Percentiles rank a stretch among this genome's conserved stretches.
These are phyloP conservation scores for Empidonax traillii DNA, from an alignment of 2,113 vertebrate species.

Conservation along the genomic window DNA sequence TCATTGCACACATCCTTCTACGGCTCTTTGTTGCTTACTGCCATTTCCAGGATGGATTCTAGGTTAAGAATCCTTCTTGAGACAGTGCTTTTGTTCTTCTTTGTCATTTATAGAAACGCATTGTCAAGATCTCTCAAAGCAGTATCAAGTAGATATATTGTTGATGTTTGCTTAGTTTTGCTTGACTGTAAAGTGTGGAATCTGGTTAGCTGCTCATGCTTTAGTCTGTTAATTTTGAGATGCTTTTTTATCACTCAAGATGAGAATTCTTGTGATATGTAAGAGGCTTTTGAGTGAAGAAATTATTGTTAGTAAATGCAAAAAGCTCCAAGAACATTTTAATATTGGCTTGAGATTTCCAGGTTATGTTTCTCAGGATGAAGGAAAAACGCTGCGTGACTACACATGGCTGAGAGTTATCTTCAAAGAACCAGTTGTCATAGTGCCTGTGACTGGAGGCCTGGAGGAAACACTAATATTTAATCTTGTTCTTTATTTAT, in stretches of 20 bases:
- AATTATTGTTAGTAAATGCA: neutral
- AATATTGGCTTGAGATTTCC: neutral
- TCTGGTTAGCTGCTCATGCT: neutral
- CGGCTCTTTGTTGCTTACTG: neutral
- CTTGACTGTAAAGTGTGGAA: neutral
- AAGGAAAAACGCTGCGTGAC: neutral
- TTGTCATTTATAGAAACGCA: neutral
- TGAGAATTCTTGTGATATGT: neutral
- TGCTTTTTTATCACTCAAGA: neutral
- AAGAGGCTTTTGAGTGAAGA: slow-evolving; percentile 2
- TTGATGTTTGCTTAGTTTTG: neutral
- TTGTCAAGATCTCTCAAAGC: neutral
- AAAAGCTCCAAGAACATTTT: neutral
- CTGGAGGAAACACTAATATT: neutral
- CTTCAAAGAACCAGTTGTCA: neutral
- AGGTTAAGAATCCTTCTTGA: neutral
- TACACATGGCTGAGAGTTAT: neutral
- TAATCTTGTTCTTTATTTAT: neutral
- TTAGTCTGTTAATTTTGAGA: neutral
- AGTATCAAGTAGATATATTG: neutral
- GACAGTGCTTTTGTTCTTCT: neutral
- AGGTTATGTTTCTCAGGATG: neutral
- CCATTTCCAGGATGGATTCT: neutral
- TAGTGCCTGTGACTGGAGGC: neutral
- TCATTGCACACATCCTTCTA: neutral